Percentiles rank a stretch among this genome's conserved stretches.
Conservation (phyloP, 2,888 invertebrate species). For the Drosophila affinis region DNA sequence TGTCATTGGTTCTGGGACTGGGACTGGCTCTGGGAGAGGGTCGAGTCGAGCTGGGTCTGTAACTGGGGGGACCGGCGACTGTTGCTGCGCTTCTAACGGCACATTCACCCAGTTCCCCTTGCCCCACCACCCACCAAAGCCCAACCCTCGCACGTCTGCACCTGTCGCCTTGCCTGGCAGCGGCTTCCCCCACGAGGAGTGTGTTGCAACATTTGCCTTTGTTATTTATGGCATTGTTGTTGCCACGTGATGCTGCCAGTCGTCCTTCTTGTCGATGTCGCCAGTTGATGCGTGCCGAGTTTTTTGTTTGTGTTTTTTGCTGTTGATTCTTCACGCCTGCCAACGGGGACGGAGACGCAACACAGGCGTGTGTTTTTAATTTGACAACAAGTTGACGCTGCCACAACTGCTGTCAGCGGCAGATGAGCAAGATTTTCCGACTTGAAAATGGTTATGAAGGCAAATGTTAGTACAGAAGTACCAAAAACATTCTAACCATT, state of each 20-base stretch:
- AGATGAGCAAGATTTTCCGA: conserved; percentile 34
- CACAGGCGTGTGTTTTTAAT: conserved; percentile 61
- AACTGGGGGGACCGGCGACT: conserved; percentile 40
- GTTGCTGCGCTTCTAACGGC: conserved; percentile 65
- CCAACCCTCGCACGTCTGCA: conserved; percentile 30
- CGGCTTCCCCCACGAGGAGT: conserved; percentile 27
- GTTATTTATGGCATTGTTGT: conserved; percentile 76
- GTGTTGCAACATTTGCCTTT: conserved; percentile 67
- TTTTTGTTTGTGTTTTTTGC: conserved; percentile 35
- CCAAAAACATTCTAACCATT: too few relatives aligned
- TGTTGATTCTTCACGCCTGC: conserved; percentile 36
- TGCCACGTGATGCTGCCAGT: conserved; percentile 43
- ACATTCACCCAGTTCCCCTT: conserved; percentile 55
- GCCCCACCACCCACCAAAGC: neutral
- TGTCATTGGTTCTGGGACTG: conserved; percentile 30
- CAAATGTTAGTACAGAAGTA: too few relatives aligned
- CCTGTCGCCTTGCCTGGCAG: conserved; percentile 49
- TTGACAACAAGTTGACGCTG: conserved; percentile 41
- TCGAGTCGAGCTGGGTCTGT: too few relatives aligned
- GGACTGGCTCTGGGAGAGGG: neutral
- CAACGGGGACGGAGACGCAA: conserved; percentile 11
- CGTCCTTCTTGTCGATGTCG: conserved; percentile 26
- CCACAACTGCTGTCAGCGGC: conserved; percentile 48
- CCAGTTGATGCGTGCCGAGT: conserved; percentile 63
- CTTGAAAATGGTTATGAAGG: neutral